phyloP scores from a whole-genome alignment of 2,113 vertebrate species.

The Mellivora capensis region DNA sequence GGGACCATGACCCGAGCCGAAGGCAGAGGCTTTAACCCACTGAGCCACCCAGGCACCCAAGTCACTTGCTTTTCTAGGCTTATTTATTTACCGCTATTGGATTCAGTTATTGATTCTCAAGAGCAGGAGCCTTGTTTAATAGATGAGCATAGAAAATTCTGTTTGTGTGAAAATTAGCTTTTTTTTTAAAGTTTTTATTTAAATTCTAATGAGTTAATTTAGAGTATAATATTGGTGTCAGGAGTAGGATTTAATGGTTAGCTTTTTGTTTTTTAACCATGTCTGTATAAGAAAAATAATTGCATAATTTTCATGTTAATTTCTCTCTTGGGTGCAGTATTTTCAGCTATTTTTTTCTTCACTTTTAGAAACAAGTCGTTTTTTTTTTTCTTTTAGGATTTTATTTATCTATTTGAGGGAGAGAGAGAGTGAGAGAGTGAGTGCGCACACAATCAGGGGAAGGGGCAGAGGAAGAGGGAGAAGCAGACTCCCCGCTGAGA shows the following conservation, averaged over 20 bases:
- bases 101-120: background rate
- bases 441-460: too few species aligned
- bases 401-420: background rate
- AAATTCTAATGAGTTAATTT: background rate
- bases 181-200: background rate
- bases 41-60: too few species aligned
- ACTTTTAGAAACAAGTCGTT: background rate
- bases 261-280: background rate
- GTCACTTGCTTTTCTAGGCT: background rate
- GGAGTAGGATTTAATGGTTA: background rate
- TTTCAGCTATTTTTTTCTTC: conserved; percentile 23
- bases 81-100: background rate
- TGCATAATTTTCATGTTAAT: background rate
- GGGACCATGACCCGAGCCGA: too few species aligned
- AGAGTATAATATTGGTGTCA: background rate
- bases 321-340: background rate
- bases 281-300: background rate
- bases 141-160: background rate
- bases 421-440: too few species aligned
- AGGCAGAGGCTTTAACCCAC: too few species aligned
- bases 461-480: too few species aligned
- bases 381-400: background rate
- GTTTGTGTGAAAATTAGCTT: background rate
- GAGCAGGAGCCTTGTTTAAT: background rate
- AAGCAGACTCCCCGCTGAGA: background rate